Percentiles rank a stretch among this genome's conserved stretches.
phyloP scores from a whole-genome alignment of 2,888 invertebrate species.

The Carabus problematicus region DNA sequence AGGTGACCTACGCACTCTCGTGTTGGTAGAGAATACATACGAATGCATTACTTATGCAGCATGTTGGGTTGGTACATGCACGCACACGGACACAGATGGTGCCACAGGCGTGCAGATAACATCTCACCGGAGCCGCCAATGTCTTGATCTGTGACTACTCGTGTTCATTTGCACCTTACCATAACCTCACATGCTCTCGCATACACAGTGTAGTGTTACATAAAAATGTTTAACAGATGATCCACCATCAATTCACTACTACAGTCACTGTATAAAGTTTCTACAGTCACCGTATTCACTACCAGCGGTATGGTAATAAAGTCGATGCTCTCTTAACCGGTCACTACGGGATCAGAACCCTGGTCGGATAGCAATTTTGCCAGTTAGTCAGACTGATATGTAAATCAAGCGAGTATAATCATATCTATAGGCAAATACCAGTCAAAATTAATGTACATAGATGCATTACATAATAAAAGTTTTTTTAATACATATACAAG shows the following conservation, averaged over 20 bases:
- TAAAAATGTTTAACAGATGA: neutral
- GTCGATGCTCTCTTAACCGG: too few relatives aligned
- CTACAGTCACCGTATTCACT: neutral
- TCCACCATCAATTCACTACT: too few relatives aligned
- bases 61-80: neutral
- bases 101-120: slow-evolving; percentile 17
- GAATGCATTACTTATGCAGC: slow-evolving; percentile 10
- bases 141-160: slow-evolving; percentile 39
- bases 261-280: neutral
- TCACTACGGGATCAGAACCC: too few relatives aligned
- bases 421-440: too few relatives aligned
- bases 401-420: too few relatives aligned
- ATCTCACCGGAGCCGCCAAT: slow-evolving; percentile 28
- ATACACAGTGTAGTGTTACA: slow-evolving; percentile 1
- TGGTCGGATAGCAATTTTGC: too few relatives aligned
- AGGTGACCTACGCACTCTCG: slow-evolving; percentile 8
- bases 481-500: too few relatives aligned
- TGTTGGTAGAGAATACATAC: slow-evolving; percentile 8
- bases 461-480: too few relatives aligned
- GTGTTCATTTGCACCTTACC: slow-evolving; percentile 24
- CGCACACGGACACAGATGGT: neutral
- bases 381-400: too few relatives aligned
- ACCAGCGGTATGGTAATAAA: neutral
- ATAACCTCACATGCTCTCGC: slow-evolving; percentile 18
- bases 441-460: too few relatives aligned